Evolutionary conservation across 2,113 vertebrate genomes (phyloP), one percentile per base, ranked within the genome.

Genomic region (Ophiodon elongatus): DNA sequence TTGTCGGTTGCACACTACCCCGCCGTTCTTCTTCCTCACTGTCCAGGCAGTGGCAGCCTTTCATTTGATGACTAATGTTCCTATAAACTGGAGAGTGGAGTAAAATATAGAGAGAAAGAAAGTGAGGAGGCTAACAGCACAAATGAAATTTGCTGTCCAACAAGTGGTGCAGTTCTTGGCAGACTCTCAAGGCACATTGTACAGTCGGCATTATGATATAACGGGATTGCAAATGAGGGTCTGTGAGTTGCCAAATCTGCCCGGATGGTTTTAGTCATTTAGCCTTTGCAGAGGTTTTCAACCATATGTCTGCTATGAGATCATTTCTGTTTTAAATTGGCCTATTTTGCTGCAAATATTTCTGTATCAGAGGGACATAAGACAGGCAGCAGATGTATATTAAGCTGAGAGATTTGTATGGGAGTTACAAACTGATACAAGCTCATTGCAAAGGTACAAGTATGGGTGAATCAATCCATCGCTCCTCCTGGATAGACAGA

Each of bases 141-240:
- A 80, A 87, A 88, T 86, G 4, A 85, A 87, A 91, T 85, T 69
- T 86, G 72, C 75, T 29, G 52, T 80, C 80, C 85, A 88, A 83
- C 59, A 78, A 82, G 57, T 70, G 72, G 59, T 85, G 57, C 57
- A 1, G 23, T 59, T 76, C 78, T 84, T 87, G 88, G 88, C 84
- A 76, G 73, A 21, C 33, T 76, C 76, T 84, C 62, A 0, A 65
- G 43, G 63, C 56, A 29, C 60, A 76, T 59, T 63, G 68, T 73
- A 82, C 56, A 74, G 62, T 75, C 79, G 74, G 71, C 60, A 71
- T 70, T 57, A 29, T n/a, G 45, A 71, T 64, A 62, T 11, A 39
- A 73, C 11, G 4, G 35, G 60, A 68, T 69, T 76, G 80, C 63
- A 82, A 25, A 33, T 25, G 50, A 70, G 50, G 47, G 14, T 60